Evolutionary conservation across 1,140 invertebrate genomes (phyloP).

Genomic region (Drosophila leontia): DNA sequence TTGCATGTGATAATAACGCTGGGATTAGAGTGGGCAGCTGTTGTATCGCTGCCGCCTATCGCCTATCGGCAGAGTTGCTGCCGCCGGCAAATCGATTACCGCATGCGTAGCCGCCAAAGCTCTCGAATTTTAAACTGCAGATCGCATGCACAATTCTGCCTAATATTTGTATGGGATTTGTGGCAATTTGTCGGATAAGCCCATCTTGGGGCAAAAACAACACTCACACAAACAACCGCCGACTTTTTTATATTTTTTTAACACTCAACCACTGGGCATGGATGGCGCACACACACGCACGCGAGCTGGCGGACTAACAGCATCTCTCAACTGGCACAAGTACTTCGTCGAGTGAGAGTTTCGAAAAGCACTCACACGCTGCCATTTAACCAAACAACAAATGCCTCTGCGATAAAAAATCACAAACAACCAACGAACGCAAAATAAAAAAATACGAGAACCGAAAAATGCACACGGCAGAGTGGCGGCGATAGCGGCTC

Average conservation of each 20-base stretch:
- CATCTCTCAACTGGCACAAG: slow-evolving; percentile 31
- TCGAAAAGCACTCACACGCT: slow-evolving; percentile 21
- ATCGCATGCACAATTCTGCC: slow-evolving; percentile 9
- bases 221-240: background rate
- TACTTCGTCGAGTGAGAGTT: slow-evolving; percentile 22
- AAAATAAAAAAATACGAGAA: slow-evolving; percentile 27
- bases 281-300: slow-evolving; percentile 16
- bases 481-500: background rate
- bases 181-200: background rate
- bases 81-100: slow-evolving; percentile 4
- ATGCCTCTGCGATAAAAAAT: slow-evolving; percentile 15
- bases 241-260: background rate
- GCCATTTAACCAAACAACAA: slow-evolving; percentile 43
- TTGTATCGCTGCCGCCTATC: slow-evolving; percentile 21
- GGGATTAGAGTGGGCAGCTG: slow-evolving; percentile 33
- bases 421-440: slow-evolving; percentile 7
- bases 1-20: slow-evolving; percentile 56
- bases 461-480: slow-evolving; percentile 18
- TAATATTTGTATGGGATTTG: background rate
- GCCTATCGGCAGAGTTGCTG: slow-evolving; percentile 37
- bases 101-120: slow-evolving; percentile 37
- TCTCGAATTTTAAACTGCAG: slow-evolving; percentile 22
- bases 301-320: slow-evolving; percentile 14
- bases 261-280: background rate
- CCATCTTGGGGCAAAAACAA: slow-evolving; percentile 4